Conservation (phyloP, 2,797 vertebrate species). For the Cuniculus paca region DNA sequence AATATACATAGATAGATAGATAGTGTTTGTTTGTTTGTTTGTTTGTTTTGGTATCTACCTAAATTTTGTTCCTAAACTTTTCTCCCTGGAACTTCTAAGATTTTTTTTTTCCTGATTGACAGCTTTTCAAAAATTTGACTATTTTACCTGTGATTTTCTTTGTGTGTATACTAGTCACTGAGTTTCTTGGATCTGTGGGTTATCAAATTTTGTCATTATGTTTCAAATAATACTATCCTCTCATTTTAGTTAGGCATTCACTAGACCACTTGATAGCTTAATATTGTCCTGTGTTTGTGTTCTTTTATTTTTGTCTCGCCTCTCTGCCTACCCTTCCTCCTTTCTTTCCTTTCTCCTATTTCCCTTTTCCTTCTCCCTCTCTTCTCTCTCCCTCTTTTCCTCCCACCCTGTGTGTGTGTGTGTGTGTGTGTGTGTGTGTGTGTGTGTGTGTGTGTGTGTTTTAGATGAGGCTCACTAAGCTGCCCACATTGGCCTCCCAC, state of each 20-base stretch:
- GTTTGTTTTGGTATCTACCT: background rate
- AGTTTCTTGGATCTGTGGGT: background rate
- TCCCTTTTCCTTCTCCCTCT: background rate
- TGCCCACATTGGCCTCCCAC: background rate
- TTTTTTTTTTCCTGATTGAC: conserved; percentile 2
- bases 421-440: background rate
- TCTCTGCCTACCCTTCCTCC: background rate
- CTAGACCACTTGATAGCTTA: background rate
- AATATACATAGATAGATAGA: too few relatives aligned
- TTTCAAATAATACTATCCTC: background rate
- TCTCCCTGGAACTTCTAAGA: background rate
- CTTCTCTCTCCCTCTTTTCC: background rate
- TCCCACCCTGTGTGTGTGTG: background rate
- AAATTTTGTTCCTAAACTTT: conserved; percentile 38
- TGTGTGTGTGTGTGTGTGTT: background rate
- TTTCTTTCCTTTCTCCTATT: background rate
- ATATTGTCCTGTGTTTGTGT: background rate
- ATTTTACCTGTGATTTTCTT: conserved; percentile 26
- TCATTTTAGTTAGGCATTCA: background rate
- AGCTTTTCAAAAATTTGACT: conserved; percentile 40
- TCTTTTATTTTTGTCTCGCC: background rate
- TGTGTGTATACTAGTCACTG: background rate
- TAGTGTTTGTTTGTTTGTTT: too few relatives aligned
- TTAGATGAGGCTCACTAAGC: background rate
- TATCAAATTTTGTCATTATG: conserved; percentile 8